phyloP scores from a whole-genome alignment of 2,888 invertebrate species.

The Scaptomyza cyrtandrae region DNA sequence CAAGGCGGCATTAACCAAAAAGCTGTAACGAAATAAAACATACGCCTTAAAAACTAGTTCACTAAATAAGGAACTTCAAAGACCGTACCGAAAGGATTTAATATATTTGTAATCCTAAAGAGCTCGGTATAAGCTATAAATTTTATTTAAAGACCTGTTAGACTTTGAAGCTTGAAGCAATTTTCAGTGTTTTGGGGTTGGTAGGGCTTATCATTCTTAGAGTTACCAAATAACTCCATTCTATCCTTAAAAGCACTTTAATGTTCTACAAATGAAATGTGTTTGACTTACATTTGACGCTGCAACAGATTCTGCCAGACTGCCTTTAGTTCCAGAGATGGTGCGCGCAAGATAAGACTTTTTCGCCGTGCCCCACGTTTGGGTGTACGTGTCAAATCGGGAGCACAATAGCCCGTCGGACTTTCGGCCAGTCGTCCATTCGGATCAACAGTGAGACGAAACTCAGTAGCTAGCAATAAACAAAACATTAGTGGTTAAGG shows the following conservation, averaged over 20 bases:
- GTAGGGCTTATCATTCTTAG: too few relatives aligned
- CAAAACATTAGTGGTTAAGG: slow-evolving; percentile 6
- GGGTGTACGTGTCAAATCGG: slow-evolving; percentile 87
- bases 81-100: too few relatives aligned
- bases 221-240: too few relatives aligned
- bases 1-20: slow-evolving; percentile 92
- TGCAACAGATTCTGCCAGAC: slow-evolving; percentile 96
- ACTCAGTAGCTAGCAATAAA: slow-evolving; percentile 89
- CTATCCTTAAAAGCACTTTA: too few relatives aligned
- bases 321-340: slow-evolving; percentile 93
- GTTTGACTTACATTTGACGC: slow-evolving; percentile 89
- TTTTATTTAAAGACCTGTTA: too few relatives aligned
- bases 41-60: not conserved
- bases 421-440: slow-evolving; percentile 88
- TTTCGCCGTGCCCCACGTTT: slow-evolving; percentile 88
- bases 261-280: too few relatives aligned
- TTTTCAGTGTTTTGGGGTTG: too few relatives aligned
- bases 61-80: too few relatives aligned
- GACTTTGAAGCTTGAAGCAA: too few relatives aligned
- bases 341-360: slow-evolving; percentile 91
- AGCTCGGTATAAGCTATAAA: too few relatives aligned
- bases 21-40: slow-evolving; percentile 85
- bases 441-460: slow-evolving; percentile 90
- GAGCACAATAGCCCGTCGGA: slow-evolving; percentile 90
- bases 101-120: too few relatives aligned